Base-by-base conservation (phyloP, 2,113 vertebrate species). In the Coracopsis vasa region DNA sequence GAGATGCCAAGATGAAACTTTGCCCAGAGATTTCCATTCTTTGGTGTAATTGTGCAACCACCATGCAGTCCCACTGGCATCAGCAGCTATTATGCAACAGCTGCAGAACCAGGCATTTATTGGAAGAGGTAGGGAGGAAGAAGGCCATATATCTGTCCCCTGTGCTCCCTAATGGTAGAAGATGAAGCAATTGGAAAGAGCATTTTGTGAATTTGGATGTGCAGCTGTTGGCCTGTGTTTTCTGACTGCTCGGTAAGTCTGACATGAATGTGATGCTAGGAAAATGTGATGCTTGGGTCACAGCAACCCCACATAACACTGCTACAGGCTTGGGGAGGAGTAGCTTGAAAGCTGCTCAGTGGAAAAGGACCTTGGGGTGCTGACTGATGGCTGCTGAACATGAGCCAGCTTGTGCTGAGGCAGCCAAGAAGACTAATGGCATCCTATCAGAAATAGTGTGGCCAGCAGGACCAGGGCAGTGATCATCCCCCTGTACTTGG, bases 81-180 rank as follows among this genome's bases (percentile, higher is more conserved):
- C 93, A 82, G 78, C 79, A 85, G 81, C 62, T 77, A 75, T 95
- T 96, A 48, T 85, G 44, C 70, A 66, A 84, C 94, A 94, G 94
- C 94, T 97, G 95, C 66, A 72, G 28, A 53, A 94, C 75, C 74
- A 62, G 58, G 48, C 23, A 1, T 65, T 73, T 75, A 45, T 61
- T 90, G 81, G 88, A 74, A 82, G 81, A 80, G 70, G 58, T 60
- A 48, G 78, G 31, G 54, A 89, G 50, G 44, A 85, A 25, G 44
- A 47, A 73, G 53, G 58, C 62, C 87, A 61, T 50, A 39, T 65
- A 58, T 85, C 87, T 82, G 87, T 84, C 78, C 86, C 42, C 54
- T 41, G 20, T 48, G 39, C 33, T 95, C 44, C 48, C 73, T 77
- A 47, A 53, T 65, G 60, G 48, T 33, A 69, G 48, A 82, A 62